phyloP scores from a whole-genome alignment of 2,113 vertebrate species.

The Anarhynchus alexandrinus region DNA sequence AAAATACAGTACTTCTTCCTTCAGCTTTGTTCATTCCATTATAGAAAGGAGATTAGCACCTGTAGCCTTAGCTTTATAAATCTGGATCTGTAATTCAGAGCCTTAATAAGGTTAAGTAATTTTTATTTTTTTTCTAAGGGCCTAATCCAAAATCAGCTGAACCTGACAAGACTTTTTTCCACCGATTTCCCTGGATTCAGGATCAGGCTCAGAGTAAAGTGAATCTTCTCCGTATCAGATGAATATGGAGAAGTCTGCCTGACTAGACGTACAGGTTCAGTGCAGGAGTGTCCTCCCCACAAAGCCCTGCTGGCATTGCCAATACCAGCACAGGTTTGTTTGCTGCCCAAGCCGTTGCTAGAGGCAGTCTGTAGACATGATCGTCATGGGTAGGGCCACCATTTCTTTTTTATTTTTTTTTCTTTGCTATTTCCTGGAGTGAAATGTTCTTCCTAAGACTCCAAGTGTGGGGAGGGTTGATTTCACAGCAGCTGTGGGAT shows the following conservation, averaged over 20 bases:
- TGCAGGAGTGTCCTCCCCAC: not conserved
- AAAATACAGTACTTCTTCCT: constrained; percentile 28
- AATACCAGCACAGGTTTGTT: not conserved
- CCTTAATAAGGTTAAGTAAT: constrained; percentile 21
- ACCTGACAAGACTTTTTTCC: not conserved
- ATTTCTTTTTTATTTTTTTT: not conserved
- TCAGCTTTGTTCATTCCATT: constrained; percentile 3
- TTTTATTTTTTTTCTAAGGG: not conserved
- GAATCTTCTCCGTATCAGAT: not conserved
- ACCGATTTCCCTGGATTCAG: not conserved
- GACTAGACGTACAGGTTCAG: not conserved
- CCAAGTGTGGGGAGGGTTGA: not conserved
- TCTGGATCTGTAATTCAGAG: constrained; percentile 54
- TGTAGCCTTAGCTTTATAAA: constrained; percentile 14
- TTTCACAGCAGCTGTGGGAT: not conserved
- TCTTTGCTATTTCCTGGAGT: not conserved
- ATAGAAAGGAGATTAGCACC: not conserved
- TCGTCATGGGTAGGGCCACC: not conserved
- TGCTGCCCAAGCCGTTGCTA: not conserved
- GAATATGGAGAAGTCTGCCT: not conserved
- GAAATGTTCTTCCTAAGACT: not conserved
- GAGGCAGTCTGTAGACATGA: not conserved
- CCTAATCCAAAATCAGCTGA: not conserved
- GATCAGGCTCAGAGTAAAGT: not conserved
- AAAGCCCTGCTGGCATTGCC: not conserved